Percentiles rank a stretch among this genome's conserved stretches.
These are phyloP conservation scores for Megalurothrips usitatus DNA, from an alignment of 2,888 invertebrate genomes.

Conservation along the genomic window DNA sequence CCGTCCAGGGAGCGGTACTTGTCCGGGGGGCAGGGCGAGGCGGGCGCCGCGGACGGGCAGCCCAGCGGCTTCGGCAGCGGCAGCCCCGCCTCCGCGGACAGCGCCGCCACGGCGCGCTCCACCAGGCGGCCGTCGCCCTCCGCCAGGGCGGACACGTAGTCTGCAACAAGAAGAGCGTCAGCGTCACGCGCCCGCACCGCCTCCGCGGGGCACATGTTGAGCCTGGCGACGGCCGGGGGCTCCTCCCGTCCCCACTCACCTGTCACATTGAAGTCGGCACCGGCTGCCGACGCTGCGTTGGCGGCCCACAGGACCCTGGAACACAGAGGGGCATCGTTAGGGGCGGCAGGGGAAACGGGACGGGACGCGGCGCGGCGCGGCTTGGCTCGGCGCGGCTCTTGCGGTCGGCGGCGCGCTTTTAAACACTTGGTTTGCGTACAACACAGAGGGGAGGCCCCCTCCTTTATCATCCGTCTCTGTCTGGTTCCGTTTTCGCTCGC, in stretches of 20 bases:
- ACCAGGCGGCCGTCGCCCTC: not conserved
- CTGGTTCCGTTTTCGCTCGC: not conserved
- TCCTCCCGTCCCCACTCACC: no score
- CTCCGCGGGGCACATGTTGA: not conserved
- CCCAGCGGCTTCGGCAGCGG: constrained; percentile 9
- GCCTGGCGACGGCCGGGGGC: not conserved
- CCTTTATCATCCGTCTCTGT: not conserved
- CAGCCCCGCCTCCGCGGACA: not conserved
- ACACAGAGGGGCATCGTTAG: not conserved
- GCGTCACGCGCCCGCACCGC: not conserved
- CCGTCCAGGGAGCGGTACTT: constrained; percentile 77
- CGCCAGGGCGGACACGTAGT: constrained; percentile 18
- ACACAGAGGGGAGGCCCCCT: not conserved
- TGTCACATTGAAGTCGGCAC: constrained; percentile 8
- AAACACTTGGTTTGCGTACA: not conserved
- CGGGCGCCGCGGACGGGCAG: constrained; percentile 42
- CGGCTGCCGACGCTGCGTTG: not conserved
- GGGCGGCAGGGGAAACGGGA: not conserved
- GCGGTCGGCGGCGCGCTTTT: not conserved
- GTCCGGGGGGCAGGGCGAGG: constrained; percentile 72
- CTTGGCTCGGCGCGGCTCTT: not conserved
- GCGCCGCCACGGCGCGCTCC: constrained; percentile 6
- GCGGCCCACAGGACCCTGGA: constrained; percentile 11
- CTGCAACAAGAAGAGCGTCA: not conserved
- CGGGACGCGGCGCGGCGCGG: not conserved